Evolutionary conservation across 2,888 invertebrate genomes (phyloP).

Genomic region (Drosophila meridiana): DNA sequence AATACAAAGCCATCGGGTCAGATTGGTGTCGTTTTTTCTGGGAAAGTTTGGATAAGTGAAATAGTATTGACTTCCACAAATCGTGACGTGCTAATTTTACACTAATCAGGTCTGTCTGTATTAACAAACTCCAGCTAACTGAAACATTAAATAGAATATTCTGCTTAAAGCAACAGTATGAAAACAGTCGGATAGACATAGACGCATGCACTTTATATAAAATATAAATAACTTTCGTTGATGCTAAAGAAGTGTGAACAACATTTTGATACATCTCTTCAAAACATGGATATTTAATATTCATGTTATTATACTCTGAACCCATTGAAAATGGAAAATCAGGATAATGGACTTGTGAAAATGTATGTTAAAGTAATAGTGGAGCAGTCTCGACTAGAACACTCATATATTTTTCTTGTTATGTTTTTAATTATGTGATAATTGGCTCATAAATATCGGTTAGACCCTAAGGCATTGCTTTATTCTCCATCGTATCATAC

Average conservation of each 20-base stretch:
- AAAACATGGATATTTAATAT: too few species aligned
- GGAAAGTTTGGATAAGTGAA: neutral
- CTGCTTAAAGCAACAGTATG: neutral
- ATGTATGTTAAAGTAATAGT: too few species aligned
- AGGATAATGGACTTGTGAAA: too few species aligned
- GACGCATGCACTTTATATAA: neutral
- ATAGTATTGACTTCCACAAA: neutral
- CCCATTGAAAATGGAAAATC: too few species aligned
- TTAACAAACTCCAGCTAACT: conserved; percentile 47
- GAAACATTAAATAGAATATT: conserved; percentile 32
- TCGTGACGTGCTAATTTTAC: conserved; percentile 31
- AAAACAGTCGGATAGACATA: neutral
- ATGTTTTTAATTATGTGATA: too few species aligned
- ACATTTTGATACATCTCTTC: too few species aligned
- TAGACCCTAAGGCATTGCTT: too few species aligned
- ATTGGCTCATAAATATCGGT: too few species aligned
- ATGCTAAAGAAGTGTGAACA: neutral
- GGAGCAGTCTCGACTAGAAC: too few species aligned
- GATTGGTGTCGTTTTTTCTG: neutral
- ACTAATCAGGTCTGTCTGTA: conserved; percentile 20
- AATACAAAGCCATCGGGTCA: neutral
- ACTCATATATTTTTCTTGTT: too few species aligned
- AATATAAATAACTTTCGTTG: neutral
- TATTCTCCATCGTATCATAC: too few species aligned
- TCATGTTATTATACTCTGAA: too few species aligned